Percentiles rank a stretch among this genome's conserved stretches.
Conservation (phyloP, 1,140 invertebrate species). For the Polypedilum vanderplanki region DNA sequence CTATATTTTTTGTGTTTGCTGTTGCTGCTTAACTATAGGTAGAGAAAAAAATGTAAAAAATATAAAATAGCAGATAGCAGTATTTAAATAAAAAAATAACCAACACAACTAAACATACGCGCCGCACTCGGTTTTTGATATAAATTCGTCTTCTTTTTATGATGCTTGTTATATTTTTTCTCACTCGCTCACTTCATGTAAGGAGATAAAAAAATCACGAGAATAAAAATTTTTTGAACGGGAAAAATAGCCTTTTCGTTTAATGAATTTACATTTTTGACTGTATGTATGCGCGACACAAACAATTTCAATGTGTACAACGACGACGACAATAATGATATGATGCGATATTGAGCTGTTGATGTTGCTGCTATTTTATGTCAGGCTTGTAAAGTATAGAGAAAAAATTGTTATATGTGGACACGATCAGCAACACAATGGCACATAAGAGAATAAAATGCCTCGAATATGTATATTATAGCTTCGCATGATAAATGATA, state of each 20-base stretch:
- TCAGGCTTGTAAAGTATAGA: neutral
- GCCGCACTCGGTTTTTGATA: constrained; percentile 3
- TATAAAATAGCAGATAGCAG: constrained; percentile 18
- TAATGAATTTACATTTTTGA: constrained; percentile 25
- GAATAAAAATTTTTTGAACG: neutral
- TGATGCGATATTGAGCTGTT: neutral
- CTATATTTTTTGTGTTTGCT: neutral
- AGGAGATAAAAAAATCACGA: constrained; percentile 11
- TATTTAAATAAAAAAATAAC: constrained; percentile 21
- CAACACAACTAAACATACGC: neutral
- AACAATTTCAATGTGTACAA: neutral
- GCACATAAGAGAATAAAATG: neutral
- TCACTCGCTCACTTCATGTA: neutral
- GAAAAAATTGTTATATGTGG: neutral
- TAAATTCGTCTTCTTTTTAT: neutral
- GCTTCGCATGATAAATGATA: constrained; percentile 28
- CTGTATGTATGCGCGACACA: neutral
- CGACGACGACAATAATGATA: neutral
- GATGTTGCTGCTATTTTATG: neutral
- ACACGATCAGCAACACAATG: constrained; percentile 4
- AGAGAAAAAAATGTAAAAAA: constrained; percentile 15
- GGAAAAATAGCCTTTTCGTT: neutral
- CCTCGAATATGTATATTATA: constrained; percentile 8
- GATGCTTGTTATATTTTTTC: neutral
- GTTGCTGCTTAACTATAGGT: neutral